phyloP scores from a whole-genome alignment of 2,888 invertebrate genomes.

The Chymomyza caudatula region DNA sequence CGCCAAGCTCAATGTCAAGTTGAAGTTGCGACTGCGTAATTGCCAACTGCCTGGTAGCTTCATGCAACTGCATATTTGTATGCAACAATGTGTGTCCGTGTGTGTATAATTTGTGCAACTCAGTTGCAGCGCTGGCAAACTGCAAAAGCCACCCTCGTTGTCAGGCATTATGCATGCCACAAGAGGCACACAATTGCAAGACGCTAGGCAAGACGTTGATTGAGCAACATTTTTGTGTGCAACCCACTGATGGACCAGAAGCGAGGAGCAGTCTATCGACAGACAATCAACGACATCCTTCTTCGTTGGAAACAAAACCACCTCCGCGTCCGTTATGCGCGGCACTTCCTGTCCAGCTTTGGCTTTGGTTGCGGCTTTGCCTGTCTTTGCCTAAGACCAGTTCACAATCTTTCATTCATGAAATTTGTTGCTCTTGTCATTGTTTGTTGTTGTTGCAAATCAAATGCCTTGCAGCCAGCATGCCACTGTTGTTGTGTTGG shows the following conservation, averaged over 20 bases:
- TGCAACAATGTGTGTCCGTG: neutral
- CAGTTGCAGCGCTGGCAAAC: constrained; percentile 35
- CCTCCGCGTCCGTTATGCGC: constrained; percentile 71
- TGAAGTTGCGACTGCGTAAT: constrained; percentile 46
- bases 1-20: constrained; percentile 60
- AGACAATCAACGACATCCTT: constrained; percentile 59
- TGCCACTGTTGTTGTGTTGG: neutral
- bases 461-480: constrained; percentile 64
- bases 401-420: constrained; percentile 70
- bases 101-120: constrained; percentile 31
- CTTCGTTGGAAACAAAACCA: constrained; percentile 46
- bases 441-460: constrained; percentile 66
- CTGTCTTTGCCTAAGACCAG: neutral
- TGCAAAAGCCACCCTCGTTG: constrained; percentile 66
- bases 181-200: neutral
- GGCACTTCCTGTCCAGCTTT: constrained; percentile 61
- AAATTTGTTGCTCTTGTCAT: constrained; percentile 73
- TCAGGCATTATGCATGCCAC: constrained; percentile 63
- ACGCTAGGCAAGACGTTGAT: constrained; percentile 35
- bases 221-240: constrained; percentile 70
- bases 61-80: constrained; percentile 2
- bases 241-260: constrained; percentile 41
- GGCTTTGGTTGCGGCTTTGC: neutral
- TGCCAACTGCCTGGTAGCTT: constrained; percentile 37
- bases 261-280: constrained; percentile 68